These are phyloP conservation scores for Lutjanus erythropterus DNA, from an alignment of 2,113 vertebrate species.

Conservation along the genomic window DNA sequence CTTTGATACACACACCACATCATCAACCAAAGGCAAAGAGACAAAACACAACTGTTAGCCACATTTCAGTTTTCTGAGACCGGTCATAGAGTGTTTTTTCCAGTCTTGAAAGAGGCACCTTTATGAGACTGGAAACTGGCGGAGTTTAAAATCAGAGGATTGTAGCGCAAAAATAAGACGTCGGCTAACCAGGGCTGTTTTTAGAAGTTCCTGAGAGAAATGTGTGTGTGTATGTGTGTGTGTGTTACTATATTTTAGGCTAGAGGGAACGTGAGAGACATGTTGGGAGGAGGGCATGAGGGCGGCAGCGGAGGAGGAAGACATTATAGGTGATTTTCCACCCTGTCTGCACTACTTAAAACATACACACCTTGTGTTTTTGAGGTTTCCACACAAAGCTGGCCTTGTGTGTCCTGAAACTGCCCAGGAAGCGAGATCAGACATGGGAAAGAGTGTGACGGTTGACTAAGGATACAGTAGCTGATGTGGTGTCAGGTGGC, in stretches of 20 bases:
- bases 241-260: slow-evolving; percentile 59
- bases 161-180: slow-evolving; percentile 65
- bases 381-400: slow-evolving; percentile 69
- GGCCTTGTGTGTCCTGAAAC: slow-evolving; percentile 61
- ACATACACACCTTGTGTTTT: slow-evolving; percentile 66
- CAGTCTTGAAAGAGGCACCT: slow-evolving; percentile 60
- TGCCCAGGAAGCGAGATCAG: slow-evolving; percentile 62
- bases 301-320: slow-evolving; percentile 50
- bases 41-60: slow-evolving; percentile 59
- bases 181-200: slow-evolving; percentile 53
- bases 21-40: slow-evolving; percentile 46
- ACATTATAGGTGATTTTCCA: slow-evolving; percentile 77
- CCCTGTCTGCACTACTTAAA: slow-evolving; percentile 61
- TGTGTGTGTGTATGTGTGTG: slow-evolving; percentile 28
- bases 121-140: slow-evolving; percentile 62
- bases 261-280: slow-evolving; percentile 48
- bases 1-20: slow-evolving; percentile 37
- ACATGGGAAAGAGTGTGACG: slow-evolving; percentile 60
- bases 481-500: slow-evolving; percentile 57
- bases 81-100: slow-evolving; percentile 48
- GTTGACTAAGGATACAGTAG: slow-evolving; percentile 69
- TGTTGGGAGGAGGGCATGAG: slow-evolving; percentile 47
- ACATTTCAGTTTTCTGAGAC: slow-evolving; percentile 40
- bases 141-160: slow-evolving; percentile 56
- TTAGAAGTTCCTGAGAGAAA: slow-evolving; percentile 61